A percentile compares a stretch with the other conserved stretches of the same genome.
Conservation (phyloP, 2,888 invertebrate genomes). For the Chymomyza caudatula region DNA sequence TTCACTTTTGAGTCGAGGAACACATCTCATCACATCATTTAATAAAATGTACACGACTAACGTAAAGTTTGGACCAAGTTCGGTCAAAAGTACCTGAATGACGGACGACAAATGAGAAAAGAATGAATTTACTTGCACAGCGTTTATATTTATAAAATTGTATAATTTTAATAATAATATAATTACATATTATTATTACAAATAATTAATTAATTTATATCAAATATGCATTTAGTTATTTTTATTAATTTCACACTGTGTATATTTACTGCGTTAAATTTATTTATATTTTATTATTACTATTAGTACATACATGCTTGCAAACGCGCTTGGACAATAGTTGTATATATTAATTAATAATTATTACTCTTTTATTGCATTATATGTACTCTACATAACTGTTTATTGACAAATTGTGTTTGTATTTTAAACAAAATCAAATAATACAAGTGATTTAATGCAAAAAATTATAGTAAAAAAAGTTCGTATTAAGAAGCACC, state of each 20-base stretch:
- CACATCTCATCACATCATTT: no score
- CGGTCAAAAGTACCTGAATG: no score
- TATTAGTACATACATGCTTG: conserved; percentile 11
- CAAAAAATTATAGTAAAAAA: conserved; percentile 31
- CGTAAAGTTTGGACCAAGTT: no score
- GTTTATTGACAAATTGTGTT: conserved; percentile 50
- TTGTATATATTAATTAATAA: conserved; percentile 12
- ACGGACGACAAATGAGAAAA: no score
- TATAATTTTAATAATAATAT: conserved; percentile 72
- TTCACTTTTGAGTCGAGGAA: no score
- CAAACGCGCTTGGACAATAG: neutral
- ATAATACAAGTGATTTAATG: neutral
- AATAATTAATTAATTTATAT: conserved; percentile 71
- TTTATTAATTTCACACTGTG: conserved; percentile 66
- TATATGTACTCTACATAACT: conserved; percentile 20
- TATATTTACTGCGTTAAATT: conserved; percentile 44
- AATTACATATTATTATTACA: conserved; percentile 64
- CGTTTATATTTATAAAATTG: conserved; percentile 75
- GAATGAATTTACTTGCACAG: conserved; percentile 49
- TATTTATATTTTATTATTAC: conserved; percentile 22
- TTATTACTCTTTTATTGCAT: conserved; percentile 9
- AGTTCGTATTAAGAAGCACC: neutral
- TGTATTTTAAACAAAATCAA: conserved; percentile 5
- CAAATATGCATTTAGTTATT: conserved; percentile 73
- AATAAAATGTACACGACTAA: no score